These are phyloP conservation scores for Acomys russatus DNA, from an alignment of 2,797 vertebrate genomes.

Conservation along the genomic window DNA sequence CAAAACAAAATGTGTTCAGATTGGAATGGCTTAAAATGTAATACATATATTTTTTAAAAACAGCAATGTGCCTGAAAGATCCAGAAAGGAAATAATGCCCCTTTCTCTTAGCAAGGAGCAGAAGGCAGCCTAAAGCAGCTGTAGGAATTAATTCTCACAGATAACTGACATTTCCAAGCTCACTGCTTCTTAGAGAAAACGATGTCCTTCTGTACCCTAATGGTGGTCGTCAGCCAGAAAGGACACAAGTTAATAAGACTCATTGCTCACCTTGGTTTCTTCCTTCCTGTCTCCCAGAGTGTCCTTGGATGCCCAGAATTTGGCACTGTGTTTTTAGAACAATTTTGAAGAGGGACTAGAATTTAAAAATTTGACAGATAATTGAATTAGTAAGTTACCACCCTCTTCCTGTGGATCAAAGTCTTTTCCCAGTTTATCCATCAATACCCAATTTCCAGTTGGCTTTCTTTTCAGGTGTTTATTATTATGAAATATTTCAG, in stretches of 20 bases:
- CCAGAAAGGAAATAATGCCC: slow-evolving; percentile 73
- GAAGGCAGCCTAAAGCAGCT: slow-evolving; percentile 71
- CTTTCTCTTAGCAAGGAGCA: slow-evolving; percentile 65
- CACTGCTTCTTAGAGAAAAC: slow-evolving; percentile 81
- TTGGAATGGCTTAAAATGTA: slow-evolving; percentile 72
- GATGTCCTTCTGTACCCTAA: slow-evolving; percentile 67
- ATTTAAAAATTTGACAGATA: slow-evolving; percentile 58
- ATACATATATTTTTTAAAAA: slow-evolving; percentile 72
- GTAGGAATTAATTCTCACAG: slow-evolving; percentile 69
- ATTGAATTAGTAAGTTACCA: slow-evolving; percentile 36
- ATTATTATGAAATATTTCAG: background rate
- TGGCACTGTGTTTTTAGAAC: slow-evolving; percentile 57
- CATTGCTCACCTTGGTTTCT: slow-evolving; percentile 4
- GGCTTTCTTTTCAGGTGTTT: slow-evolving; percentile 24
- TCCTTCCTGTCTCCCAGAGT: slow-evolving; percentile 26
- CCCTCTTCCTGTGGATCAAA: slow-evolving; percentile 28
- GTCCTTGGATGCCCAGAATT: slow-evolving; percentile 69
- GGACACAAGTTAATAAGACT: slow-evolving; percentile 58
- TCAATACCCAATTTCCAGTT: background rate
- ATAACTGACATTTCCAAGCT: slow-evolving; percentile 76
- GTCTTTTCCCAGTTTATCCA: slow-evolving; percentile 45
- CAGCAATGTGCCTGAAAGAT: slow-evolving; percentile 69
- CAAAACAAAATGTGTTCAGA: slow-evolving; percentile 75
- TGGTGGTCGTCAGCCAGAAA: slow-evolving; percentile 5
- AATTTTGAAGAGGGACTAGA: slow-evolving; percentile 62